Evolutionary conservation across 2,888 invertebrate species (phyloP).

Genomic region (Uropetala carovei): DNA sequence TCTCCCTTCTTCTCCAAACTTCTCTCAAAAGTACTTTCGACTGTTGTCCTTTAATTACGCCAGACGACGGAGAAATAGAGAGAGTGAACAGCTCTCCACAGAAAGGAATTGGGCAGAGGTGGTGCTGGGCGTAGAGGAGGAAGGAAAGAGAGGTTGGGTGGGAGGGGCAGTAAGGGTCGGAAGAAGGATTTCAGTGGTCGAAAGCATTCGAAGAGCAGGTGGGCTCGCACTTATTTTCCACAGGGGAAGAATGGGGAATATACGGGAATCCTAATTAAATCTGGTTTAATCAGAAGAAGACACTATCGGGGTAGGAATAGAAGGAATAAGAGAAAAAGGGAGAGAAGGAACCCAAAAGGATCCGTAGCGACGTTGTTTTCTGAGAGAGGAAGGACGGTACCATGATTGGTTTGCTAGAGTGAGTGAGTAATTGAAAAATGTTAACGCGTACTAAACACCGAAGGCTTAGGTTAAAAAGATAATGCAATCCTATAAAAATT

Average conservation of each 20-base stretch:
- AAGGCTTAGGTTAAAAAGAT: no score
- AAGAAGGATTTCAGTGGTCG: background rate
- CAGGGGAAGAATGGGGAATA: constrained; percentile 67
- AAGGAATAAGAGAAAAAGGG: constrained; percentile 59
- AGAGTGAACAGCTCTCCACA: constrained; percentile 3
- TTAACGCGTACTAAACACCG: no score
- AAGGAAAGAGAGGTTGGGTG: background rate
- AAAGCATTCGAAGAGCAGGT: constrained; percentile 56
- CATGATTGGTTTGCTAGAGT: no score
- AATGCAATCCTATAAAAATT: no score
- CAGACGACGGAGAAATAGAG: constrained; percentile 66
- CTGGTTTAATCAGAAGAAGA: constrained; percentile 72
- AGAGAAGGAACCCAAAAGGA: constrained; percentile 11
- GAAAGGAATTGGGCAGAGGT: constrained; percentile 66
- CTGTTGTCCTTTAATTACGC: constrained; percentile 68
- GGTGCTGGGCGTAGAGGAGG: background rate
- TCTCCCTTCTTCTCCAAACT: constrained; percentile 66
- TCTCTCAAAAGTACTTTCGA: constrained; percentile 68
- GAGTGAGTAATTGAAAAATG: no score
- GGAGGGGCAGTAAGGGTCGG: background rate
- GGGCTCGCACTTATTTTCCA: constrained; percentile 22
- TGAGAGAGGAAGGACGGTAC: no score
- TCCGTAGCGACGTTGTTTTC: no score
- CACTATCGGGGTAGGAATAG: constrained; percentile 70
- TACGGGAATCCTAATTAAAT: constrained; percentile 65